Conservation (phyloP, 2,888 invertebrate genomes). For the Lasioglossum malachurum region DNA sequence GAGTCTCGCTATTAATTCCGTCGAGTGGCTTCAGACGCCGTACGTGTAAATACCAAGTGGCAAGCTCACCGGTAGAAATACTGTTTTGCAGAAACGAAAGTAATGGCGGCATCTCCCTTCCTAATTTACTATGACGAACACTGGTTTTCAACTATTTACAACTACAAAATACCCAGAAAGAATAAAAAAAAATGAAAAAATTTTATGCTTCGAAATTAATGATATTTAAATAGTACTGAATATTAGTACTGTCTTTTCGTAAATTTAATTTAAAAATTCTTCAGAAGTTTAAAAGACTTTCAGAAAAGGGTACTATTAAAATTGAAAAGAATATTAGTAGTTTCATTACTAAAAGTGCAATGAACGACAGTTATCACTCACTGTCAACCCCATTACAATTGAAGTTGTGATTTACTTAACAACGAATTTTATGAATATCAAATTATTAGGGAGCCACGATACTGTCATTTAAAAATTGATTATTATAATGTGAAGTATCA, state of each 20-base stretch:
- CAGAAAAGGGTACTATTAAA: neutral
- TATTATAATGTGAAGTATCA: too few species aligned
- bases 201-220: neutral
- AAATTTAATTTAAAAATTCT: neutral
- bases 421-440: too few species aligned
- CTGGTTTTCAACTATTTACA: neutral
- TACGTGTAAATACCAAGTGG: conserved; percentile 66
- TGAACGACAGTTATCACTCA: neutral
- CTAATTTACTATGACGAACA: neutral
- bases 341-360: neutral
- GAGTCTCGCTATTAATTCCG: conserved; percentile 68
- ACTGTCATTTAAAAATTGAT: too few species aligned
- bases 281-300: neutral
- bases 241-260: neutral
- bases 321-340: neutral
- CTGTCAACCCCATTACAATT: neutral
- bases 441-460: too few species aligned
- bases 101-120: conserved; percentile 10
- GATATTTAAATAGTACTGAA: neutral
- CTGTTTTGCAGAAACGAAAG: conserved; percentile 58
- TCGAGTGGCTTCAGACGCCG: conserved; percentile 45
- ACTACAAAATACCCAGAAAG: neutral
- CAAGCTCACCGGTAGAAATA: conserved; percentile 39
- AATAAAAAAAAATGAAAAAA: too few species aligned
- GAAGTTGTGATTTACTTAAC: neutral